Evolutionary conservation across 2,888 invertebrate species (phyloP), one percentile per base, ranked within the genome.

Genomic region (Alloplasta piceator): DNA sequence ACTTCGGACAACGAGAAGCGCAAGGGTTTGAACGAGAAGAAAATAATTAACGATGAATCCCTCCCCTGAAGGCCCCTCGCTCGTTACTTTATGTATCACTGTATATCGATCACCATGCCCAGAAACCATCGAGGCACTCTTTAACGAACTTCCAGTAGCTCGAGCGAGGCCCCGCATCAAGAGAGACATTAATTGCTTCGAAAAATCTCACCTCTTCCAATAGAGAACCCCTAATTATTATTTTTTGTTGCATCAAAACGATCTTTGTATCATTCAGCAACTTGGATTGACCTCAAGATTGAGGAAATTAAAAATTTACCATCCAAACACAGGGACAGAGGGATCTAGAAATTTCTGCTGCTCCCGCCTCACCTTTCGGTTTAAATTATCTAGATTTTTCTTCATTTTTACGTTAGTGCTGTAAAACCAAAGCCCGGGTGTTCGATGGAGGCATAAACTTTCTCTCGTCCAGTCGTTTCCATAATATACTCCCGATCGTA

Each of bases 21-120:
- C 36, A 6, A 38, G 70, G 43, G 43, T 76, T 26, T 26, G 3
- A 80, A 80, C 72, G 68, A 80, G 76, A 68, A 63, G 67, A 73
- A 73, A 80, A 80, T 80, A 76, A 80, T 80, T 73, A 80, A 77
- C 80, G 72, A 76, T 46, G 68, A 60, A 68, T 64, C 66, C 46
- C 26, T 26, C 26, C 56, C 56, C 58, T 26, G 38, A 46, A 52
- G 16, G 46, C 52, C 7, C 26, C 26, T 26, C 3, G 26, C 26
- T 26, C 3, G 26, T 26, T 26, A 9, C 7, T 5, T 60, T 39
- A 46, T 63, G 16, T 55, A 71, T 71, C 38, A 66, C 50, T 41
- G 70, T 41, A 60, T 66, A 71, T 75, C 72, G 72, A 80, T 76
- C 68, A 74, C 48, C 41, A 39, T 26, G 66, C 26, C n/a, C 67